phyloP scores from a whole-genome alignment of 64 coral and sea anemone genomes.

The Montipora foliosa region DNA sequence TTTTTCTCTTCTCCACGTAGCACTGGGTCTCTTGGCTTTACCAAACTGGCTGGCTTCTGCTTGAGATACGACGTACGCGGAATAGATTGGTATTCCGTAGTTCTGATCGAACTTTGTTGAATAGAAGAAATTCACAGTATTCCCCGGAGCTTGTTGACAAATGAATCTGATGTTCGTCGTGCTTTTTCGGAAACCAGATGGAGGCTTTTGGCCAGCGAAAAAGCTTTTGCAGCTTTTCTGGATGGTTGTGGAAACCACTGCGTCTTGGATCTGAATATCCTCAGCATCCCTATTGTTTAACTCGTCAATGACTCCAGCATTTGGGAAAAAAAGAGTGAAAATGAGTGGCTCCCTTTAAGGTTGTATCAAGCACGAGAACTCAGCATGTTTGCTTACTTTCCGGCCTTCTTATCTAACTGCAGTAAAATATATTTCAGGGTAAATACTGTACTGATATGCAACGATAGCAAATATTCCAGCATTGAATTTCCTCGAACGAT shows the following conservation, averaged over 20 bases:
- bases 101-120: slow-evolving; percentile 33
- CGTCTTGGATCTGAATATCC: background rate
- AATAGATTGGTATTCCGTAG: slow-evolving; percentile 39
- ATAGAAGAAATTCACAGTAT: slow-evolving; percentile 11
- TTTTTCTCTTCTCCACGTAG: background rate
- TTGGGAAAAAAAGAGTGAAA: background rate
- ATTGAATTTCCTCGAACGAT: no score
- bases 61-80: background rate
- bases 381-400: no score
- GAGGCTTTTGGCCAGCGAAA: background rate
- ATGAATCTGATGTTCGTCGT: slow-evolving; percentile 15
- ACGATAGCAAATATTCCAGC: no score
- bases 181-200: slow-evolving; percentile 8
- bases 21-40: background rate
- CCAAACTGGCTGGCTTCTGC: background rate
- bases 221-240: background rate
- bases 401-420: no score
- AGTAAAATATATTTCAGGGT: no score
- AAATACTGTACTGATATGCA: no score
- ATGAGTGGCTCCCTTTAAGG: background rate
- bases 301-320: background rate
- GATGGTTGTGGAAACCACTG: background rate
- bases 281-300: background rate
- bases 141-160: slow-evolving; percentile 30
- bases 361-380: no score